phyloP scores from a whole-genome alignment of 2,888 invertebrate species.

The Drosophila trichaetosa region DNA sequence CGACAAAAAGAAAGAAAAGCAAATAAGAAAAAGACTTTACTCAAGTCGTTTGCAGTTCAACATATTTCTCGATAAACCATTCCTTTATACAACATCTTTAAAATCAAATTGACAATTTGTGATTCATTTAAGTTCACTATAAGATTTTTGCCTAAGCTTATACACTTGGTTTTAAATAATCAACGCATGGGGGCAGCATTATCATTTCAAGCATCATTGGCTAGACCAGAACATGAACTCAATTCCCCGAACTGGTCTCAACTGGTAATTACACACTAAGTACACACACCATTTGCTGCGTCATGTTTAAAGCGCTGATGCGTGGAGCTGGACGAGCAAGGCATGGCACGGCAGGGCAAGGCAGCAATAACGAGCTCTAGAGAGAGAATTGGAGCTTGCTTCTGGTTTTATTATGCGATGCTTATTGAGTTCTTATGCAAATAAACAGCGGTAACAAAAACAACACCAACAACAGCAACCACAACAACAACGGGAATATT shows the following conservation, averaged over 20 bases:
- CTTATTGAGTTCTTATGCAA: constrained; percentile 73
- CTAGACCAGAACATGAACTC: constrained; percentile 48
- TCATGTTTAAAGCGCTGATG: constrained; percentile 54
- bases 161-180: constrained; percentile 10
- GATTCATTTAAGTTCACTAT: background rate
- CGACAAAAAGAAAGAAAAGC: background rate
- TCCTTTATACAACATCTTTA: background rate
- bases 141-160: background rate
- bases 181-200: constrained; percentile 30
- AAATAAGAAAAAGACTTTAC: background rate
- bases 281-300: constrained; percentile 64
- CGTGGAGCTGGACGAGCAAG: constrained; percentile 20
- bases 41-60: background rate
- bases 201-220: constrained; percentile 65
- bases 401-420: constrained; percentile 48
- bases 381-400: constrained; percentile 42
- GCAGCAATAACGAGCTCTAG: constrained; percentile 39
- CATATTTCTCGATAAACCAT: background rate
- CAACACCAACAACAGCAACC: constrained; percentile 19
- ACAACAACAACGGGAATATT: constrained; percentile 20
- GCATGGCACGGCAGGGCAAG: constrained; percentile 43
- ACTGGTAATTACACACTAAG: constrained; percentile 53
- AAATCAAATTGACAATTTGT: background rate
- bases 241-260: constrained; percentile 10
- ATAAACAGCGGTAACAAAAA: constrained; percentile 51